Evolutionary conservation across 30 jellyfish, hydroid and myxozoan genomes (phyloP), one percentile per base, ranked within the genome.

Genomic region (Catostylus mosaicus): DNA sequence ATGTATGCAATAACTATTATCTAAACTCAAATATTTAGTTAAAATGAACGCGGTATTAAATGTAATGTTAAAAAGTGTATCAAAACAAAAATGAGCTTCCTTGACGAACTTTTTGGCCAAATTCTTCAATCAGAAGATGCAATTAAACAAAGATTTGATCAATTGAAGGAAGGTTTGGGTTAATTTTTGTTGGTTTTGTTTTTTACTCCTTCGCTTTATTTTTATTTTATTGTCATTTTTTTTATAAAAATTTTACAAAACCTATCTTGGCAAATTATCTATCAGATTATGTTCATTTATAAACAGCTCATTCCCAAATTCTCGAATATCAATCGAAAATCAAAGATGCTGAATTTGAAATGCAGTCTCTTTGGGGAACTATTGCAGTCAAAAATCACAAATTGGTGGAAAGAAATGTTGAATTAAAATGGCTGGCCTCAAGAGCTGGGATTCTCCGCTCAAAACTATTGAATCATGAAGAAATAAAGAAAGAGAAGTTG

Each of bases 81-180:
- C 14, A 48, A 48, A 1, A 56, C 20, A 54, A 65, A 27, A 7
- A 91, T 91, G 98, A 91, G 96, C 75, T 75, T 91, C 34, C 78
- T 91, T 45, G 87, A 73, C 59, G 98, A 91, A 27, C 85, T 91
- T 61, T 91, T 91, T 56, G 89, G 90, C 32, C 96, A 91, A 62
- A 91, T 91, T 68, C 78, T 91, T 45, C 93, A 91, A 33, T 91
- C 98, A n/a, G 98, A 91, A 74, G 98, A 91, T 62, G 43, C 73
- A n/a, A 84, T 91, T 4, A 91, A 78, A 40, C 86, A 71, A 54
- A 60, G 98, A 64, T 91, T 91, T 61, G 94, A 91, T 23, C 84
- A 86, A 24, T 78, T 91, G 1, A 91, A 91, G 56, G 89, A 74
- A 67, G 96, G 98, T 91, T 54, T 33, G 29, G n/a, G n/a, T n/a